A percentile compares a stretch with the other conserved stretches of the same genome.
Conservation (phyloP, 2,113 vertebrate species). For the Burhinus oedicnemus region DNA sequence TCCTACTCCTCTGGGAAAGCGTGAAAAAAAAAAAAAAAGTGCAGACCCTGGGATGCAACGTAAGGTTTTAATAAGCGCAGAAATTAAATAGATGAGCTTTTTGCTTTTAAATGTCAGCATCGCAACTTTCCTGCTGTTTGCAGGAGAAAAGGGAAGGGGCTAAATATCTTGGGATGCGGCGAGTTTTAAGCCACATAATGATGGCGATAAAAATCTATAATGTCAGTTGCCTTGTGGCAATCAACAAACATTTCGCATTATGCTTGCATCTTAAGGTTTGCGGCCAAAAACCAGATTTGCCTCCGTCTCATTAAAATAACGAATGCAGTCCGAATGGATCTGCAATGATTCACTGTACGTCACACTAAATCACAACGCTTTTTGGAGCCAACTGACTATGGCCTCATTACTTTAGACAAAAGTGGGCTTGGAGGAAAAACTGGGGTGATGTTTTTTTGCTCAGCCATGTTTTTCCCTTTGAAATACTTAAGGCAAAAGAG, state of each 20-base stretch:
- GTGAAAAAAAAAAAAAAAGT: neutral
- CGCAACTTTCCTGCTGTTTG: neutral
- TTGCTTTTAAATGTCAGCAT: neutral
- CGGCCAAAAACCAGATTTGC: constrained; percentile 65
- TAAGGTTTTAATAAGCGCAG: neutral
- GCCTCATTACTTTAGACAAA: constrained; percentile 85
- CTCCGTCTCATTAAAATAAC: constrained; percentile 79
- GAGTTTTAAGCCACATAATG: constrained; percentile 49
- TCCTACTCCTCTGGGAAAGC: neutral
- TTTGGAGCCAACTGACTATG: constrained; percentile 80
- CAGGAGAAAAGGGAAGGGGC: neutral
- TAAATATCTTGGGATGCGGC: neutral
- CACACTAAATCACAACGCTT: constrained; percentile 84
- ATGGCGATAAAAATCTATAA: constrained; percentile 72
- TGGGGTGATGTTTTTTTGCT: constrained; percentile 60
- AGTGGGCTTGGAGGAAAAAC: constrained; percentile 78
- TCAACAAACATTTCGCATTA: constrained; percentile 69
- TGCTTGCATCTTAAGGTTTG: constrained; percentile 74
- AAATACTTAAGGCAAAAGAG: constrained; percentile 41
- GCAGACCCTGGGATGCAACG: neutral
- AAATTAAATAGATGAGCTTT: constrained; percentile 18
- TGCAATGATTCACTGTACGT: constrained; percentile 76
- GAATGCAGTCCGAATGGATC: constrained; percentile 68
- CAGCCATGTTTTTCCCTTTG: neutral
- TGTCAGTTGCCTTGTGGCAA: constrained; percentile 86